Evolutionary conservation across 2,113 vertebrate genomes (phyloP).

Genomic region (Syrrhaptes paradoxus): DNA sequence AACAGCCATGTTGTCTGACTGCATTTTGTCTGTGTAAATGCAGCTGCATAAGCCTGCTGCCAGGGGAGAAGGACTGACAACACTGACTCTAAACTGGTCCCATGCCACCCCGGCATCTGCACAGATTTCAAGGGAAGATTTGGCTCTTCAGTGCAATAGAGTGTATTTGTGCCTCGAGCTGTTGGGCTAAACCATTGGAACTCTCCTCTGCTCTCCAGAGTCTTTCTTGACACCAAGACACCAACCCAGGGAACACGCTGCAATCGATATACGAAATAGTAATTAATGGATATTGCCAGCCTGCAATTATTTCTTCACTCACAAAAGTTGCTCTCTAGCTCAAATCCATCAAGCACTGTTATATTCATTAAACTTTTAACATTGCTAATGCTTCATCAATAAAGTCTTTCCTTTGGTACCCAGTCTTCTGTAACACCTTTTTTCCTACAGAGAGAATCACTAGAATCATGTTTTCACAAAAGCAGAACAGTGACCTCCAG

Average conservation of each 20-base stretch:
- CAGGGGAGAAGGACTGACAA: neutral
- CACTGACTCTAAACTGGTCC: neutral
- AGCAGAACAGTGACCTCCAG: neutral
- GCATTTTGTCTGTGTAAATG: neutral
- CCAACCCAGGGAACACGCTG: neutral
- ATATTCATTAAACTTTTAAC: neutral
- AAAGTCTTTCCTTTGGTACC: neutral
- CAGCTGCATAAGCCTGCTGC: neutral
- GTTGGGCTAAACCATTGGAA: neutral
- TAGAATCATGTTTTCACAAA: neutral
- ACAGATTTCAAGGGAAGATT: neutral
- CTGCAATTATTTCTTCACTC: neutral
- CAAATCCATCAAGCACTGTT: neutral
- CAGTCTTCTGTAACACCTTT: neutral
- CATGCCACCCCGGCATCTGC: neutral
- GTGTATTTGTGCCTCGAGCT: rapidly evolving
- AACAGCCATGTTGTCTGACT: neutral
- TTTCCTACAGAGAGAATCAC: neutral
- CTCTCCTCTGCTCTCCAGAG: neutral
- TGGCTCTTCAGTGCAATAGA: neutral
- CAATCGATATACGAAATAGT: neutral
- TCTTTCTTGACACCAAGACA: neutral
- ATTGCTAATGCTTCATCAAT: neutral
- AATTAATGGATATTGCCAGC: neutral
- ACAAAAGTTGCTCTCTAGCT: neutral